These are phyloP conservation scores for Hypocryptadius cinnamomeus DNA, from an alignment of 2,113 vertebrate species.

Conservation along the genomic window DNA sequence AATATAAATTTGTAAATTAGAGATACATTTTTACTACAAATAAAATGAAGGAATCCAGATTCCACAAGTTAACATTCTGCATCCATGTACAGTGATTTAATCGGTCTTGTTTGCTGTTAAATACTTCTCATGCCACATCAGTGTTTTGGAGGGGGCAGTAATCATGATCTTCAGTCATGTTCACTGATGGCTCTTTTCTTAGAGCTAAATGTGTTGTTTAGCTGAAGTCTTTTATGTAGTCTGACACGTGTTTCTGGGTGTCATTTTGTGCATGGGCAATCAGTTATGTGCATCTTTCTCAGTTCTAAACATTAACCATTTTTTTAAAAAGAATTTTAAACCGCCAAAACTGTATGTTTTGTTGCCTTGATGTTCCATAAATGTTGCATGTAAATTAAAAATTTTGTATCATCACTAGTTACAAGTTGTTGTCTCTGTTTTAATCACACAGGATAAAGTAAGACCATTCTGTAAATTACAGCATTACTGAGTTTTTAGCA, in stretches of 20 bases:
- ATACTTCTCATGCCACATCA: neutral
- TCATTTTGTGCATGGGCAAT: slow-evolving; percentile 61
- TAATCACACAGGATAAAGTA: neutral
- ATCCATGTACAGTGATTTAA: slow-evolving; percentile 17
- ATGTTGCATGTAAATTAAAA: slow-evolving; percentile 77
- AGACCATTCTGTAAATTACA: neutral
- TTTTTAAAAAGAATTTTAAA: neutral
- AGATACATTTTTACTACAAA: slow-evolving; percentile 49
- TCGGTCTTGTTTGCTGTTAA: neutral
- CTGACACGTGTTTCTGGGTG: slow-evolving; percentile 3
- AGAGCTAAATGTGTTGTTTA: slow-evolving; percentile 44
- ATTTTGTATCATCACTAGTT: slow-evolving; percentile 61
- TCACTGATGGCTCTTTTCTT: slow-evolving; percentile 48
- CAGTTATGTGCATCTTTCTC: slow-evolving; percentile 20
- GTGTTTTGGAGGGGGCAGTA: neutral
- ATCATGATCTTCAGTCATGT: slow-evolving; percentile 41
- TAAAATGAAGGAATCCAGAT: neutral
- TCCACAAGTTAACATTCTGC: neutral
- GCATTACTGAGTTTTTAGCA: neutral
- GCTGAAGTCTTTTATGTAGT: slow-evolving; percentile 34
- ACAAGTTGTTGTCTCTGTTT: slow-evolving; percentile 1
- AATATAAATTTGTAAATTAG: slow-evolving; percentile 21
- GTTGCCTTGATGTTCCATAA: slow-evolving; percentile 60
- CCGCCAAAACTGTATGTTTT: slow-evolving; percentile 41
- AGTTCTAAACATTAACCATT: slow-evolving; percentile 37